A percentile compares a stretch with the other conserved stretches of the same genome.
Evolutionary conservation across 1,140 invertebrate genomes (phyloP).

Genomic region (Pseudachorutes palmiensis): DNA sequence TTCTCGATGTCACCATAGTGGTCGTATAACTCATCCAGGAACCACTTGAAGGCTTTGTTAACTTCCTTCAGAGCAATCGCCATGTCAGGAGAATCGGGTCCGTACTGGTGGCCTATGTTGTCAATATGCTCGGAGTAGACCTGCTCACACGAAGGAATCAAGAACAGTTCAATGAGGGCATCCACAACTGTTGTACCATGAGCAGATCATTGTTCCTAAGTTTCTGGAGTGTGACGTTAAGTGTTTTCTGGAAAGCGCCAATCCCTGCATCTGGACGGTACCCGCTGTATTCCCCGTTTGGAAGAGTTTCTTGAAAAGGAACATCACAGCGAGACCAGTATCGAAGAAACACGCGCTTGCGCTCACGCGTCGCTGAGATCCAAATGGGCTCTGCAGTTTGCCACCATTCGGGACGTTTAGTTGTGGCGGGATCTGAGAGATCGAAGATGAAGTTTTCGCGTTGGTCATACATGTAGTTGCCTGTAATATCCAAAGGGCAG

Average conservation of each 20-base stretch:
- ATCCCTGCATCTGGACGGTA: constrained; percentile 19
- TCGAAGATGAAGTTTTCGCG: constrained; percentile 39
- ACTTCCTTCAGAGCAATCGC: constrained; percentile 40
- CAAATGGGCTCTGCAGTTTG: constrained; percentile 43
- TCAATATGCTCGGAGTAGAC: constrained; percentile 40
- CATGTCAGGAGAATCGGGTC: constrained; percentile 40
- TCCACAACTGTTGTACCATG: constrained; percentile 25
- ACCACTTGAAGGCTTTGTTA: constrained; percentile 39
- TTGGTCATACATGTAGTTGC: constrained; percentile 46
- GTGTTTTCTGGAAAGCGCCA: constrained; percentile 15
- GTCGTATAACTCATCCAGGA: constrained; percentile 38
- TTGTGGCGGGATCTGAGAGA: constrained; percentile 36
- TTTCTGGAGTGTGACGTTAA: constrained; percentile 25
- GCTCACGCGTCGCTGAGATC: constrained; percentile 41
- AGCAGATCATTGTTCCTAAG: constrained; percentile 31
- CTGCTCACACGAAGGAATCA: no score
- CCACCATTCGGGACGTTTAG: constrained; percentile 42
- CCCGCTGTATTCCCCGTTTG: constrained; percentile 39
- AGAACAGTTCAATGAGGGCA: neutral
- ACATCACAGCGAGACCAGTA: constrained; percentile 44
- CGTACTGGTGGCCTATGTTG: constrained; percentile 41
- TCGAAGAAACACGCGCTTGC: constrained; percentile 40
- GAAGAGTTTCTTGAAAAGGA: constrained; percentile 40
- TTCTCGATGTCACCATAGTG: constrained; percentile 35
- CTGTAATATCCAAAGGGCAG: no score